phyloP scores from a whole-genome alignment of 2,113 vertebrate genomes.

The Otocyon megalotis region DNA sequence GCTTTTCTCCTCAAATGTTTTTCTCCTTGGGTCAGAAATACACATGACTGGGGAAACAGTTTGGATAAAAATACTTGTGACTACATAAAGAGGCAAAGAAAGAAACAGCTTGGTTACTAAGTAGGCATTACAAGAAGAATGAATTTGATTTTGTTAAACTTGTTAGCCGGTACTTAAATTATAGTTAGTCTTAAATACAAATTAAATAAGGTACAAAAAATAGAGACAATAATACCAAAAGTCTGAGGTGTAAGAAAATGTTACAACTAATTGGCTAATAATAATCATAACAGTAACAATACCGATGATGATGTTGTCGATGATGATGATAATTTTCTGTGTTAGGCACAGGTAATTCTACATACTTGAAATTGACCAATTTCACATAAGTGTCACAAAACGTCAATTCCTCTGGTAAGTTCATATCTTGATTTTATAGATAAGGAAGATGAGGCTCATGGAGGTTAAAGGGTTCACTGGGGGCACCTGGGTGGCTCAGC shows the following conservation, averaged over 20 bases:
- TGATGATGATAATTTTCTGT: background rate
- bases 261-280: background rate
- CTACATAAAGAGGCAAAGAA: background rate
- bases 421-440: background rate
- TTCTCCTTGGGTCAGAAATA: background rate
- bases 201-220: background rate
- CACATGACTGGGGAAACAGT: background rate
- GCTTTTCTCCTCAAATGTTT: background rate
- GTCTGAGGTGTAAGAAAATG: background rate
- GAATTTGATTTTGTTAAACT: background rate
- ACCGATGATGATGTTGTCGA: background rate
- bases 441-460: background rate
- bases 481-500: too few relatives aligned
- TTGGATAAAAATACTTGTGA: background rate
- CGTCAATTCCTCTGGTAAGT: background rate
- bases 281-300: background rate
- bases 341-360: background rate
- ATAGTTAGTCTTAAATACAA: background rate
- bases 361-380: background rate
- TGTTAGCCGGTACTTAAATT: background rate
- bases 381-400: background rate
- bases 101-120: background rate
- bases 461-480: background rate
- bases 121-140: background rate
- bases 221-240: background rate